Base-by-base conservation (phyloP, 2,888 invertebrate species). In the Pachycephus smyrnensis region DNA sequence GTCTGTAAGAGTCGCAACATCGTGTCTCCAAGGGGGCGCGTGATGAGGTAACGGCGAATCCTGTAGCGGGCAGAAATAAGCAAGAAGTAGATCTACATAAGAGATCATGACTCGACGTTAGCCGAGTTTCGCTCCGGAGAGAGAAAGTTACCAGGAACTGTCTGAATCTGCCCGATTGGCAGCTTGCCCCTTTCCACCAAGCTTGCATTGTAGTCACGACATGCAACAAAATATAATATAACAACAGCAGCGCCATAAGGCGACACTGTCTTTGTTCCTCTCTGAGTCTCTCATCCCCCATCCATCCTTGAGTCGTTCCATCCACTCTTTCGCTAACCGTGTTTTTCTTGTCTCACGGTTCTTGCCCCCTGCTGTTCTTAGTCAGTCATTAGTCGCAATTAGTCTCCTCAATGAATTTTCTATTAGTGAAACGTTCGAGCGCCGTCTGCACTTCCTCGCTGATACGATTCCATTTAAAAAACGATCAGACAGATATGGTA, bases 101-200 rank as follows among this genome's bases (percentile, higher is more conserved):
- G 87, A 87, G 89, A 88, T 89, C 88, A 89, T 86, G 89, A 88
- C 88, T 89, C 84, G 86, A 76, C 82, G 84, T 86, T 87, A 89
- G 88, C 83, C 88, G 88, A 89, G 89, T 89, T 89, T 89, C 88
- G 85, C 83, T 83, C 83, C 79, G 76, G 89, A 89, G 89, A 89
- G 71, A 71, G 71, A 71, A 89, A 89, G 89, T 89, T 89, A 86
- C 81, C 87, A 86, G 87, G 85, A 87, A 87, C 88, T 85, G 87
- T 80, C 82, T 85, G 85, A 86, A 87, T 87, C 87, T 88, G 87
- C 86, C 83, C 73, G 85, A 87, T 88, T 86, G 86, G 84, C 86
- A 84, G 85, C 82, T 80, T 82, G 81, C 80, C 73, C 80, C 84
- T 85, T 86, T 85, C 84, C 84, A 78, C 82, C 77, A 81, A 81